Evolutionary conservation across 2,888 invertebrate species (phyloP).

Genomic region (Ophion slaviceki): DNA sequence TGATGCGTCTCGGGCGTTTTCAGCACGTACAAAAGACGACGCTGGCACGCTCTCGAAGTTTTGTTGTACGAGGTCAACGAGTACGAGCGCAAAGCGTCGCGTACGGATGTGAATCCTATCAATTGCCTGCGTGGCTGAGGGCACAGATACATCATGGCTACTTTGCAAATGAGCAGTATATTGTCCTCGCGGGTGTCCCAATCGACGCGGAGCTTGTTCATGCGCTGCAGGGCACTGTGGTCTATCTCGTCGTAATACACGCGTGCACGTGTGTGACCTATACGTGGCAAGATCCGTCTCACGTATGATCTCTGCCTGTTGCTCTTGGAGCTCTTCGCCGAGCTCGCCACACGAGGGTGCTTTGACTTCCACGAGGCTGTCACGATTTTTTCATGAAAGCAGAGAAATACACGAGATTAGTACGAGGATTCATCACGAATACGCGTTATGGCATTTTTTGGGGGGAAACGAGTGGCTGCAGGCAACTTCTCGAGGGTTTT

Average conservation of each 20-base stretch:
- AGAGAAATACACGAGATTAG: neutral
- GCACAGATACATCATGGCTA: slow-evolving; percentile 86
- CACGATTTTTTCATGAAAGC: neutral
- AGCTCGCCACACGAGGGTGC: slow-evolving; percentile 40
- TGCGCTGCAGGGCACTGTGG: slow-evolving; percentile 86
- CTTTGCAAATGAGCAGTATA: slow-evolving; percentile 88
- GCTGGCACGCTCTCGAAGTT: slow-evolving; percentile 88
- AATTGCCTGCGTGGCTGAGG: slow-evolving; percentile 82
- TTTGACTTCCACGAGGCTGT: slow-evolving; percentile 40
- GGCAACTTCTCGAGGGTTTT: no score
- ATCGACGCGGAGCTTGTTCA: slow-evolving; percentile 86
- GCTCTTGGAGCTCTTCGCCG: slow-evolving; percentile 41
- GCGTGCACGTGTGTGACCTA: slow-evolving; percentile 67
- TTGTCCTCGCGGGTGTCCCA: slow-evolving; percentile 90
- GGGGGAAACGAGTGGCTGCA: neutral
- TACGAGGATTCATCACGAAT: neutral
- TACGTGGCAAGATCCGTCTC: slow-evolving; percentile 77
- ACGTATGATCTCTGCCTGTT: slow-evolving; percentile 74
- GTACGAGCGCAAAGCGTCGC: slow-evolving; percentile 86
- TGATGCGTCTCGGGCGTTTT: slow-evolving; percentile 86
- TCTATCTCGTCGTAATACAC: slow-evolving; percentile 87
- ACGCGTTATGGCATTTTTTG: neutral
- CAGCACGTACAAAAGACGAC: slow-evolving; percentile 87
- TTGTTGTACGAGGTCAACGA: slow-evolving; percentile 86
- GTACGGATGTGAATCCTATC: slow-evolving; percentile 83